Conservation (phyloP, 37 sponge, comb jelly and placozoan species). For the Cliona cf. orientalis region DNA sequence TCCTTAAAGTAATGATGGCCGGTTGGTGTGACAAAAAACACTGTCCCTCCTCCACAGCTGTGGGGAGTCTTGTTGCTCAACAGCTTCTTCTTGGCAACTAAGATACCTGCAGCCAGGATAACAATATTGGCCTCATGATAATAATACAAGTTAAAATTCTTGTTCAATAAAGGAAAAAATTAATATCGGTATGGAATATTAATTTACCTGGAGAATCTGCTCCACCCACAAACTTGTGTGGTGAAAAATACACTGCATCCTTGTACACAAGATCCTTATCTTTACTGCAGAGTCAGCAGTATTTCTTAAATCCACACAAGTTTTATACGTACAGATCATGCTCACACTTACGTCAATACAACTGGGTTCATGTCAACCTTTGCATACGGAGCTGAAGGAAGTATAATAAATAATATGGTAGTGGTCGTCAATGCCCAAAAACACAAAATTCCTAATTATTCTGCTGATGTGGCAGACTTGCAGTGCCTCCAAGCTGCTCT, state of each 20-base stretch:
- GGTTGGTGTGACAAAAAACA: constrained; percentile 83
- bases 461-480: neutral
- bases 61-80: constrained; percentile 67
- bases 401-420: neutral
- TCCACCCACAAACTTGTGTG: constrained; percentile 96
- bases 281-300: neutral
- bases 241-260: constrained; percentile 91
- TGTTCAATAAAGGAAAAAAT: no score
- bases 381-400: constrained; percentile 66
- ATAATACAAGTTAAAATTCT: neutral
- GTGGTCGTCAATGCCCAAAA: no score
- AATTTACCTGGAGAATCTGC: constrained; percentile 75
- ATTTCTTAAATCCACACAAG: neutral
- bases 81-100: constrained; percentile 87
- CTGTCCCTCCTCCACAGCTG: constrained; percentile 89
- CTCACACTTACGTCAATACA: constrained; percentile 18
- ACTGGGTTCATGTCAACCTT: constrained; percentile 85
- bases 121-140: neutral
- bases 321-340: neutral
- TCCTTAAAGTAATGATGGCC: constrained; percentile 78
- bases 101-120: constrained; percentile 47
- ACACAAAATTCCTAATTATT: no score
- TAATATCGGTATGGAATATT: neutral
- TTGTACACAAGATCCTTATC: constrained; percentile 69
- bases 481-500: neutral